A percentile compares a stretch with the other conserved stretches of the same genome.
These are phyloP conservation scores for Pseudocheirus occidentalis DNA, from an alignment of 2,797 vertebrate genomes.

Conservation along the genomic window DNA sequence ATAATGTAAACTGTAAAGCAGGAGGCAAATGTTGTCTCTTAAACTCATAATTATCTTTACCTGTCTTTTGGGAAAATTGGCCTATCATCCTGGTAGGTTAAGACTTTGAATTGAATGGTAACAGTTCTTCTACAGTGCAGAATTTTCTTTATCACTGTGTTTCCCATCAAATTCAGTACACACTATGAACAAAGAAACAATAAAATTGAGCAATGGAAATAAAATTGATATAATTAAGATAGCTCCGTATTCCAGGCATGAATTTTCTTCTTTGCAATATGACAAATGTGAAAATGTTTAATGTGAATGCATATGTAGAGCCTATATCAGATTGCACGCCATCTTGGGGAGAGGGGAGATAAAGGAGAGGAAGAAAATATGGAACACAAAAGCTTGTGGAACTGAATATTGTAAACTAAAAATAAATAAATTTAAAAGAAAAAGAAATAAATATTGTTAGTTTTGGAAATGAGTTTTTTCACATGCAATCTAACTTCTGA, in stretches of 20 bases:
- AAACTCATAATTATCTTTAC: conserved; percentile 81
- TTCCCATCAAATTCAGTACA: conserved; percentile 93
- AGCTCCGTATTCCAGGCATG: not conserved
- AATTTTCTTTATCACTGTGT: conserved; percentile 90
- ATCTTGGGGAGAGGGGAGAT: too few species aligned
- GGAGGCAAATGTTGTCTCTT: not conserved
- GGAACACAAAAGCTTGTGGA: too few species aligned
- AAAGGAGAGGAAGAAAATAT: too few species aligned
- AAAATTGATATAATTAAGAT: not conserved
- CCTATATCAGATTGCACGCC: too few species aligned
- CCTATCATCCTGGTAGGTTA: conserved; percentile 93
- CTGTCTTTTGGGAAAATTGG: conserved; percentile 96
- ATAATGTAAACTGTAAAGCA: not conserved
- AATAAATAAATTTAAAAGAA: too few species aligned
- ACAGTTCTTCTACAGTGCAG: conserved; percentile 92
- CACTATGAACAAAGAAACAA: conserved; percentile 79
- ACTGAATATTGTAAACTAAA: too few species aligned
- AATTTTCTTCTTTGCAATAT: not conserved
- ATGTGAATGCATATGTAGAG: too few species aligned
- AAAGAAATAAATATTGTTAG: too few species aligned
- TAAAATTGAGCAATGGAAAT: conserved; percentile 14
- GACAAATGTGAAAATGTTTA: too few species aligned
- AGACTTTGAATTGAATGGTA: conserved; percentile 88
- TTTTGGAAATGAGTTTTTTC: too few species aligned
- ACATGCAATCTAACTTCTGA: too few species aligned